A percentile compares a stretch with the other conserved stretches of the same genome.
Evolutionary conservation across 2,888 invertebrate species (phyloP).

Genomic region (Idaea aversata): DNA sequence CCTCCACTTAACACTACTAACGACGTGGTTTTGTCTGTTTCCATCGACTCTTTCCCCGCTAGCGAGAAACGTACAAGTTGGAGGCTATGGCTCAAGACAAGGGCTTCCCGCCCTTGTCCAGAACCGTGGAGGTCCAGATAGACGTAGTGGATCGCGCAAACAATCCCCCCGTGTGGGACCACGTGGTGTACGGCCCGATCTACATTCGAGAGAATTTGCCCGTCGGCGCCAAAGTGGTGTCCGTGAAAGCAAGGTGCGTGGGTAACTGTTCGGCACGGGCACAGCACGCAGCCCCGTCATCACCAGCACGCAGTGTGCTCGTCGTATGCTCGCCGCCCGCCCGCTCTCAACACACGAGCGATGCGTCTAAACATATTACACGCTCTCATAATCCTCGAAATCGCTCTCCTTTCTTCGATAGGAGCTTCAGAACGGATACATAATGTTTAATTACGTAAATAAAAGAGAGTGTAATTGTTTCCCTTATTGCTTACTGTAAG

Average conservation of each 20-base stretch:
- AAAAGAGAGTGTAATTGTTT: constrained; percentile 11
- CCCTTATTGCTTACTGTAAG: constrained; percentile 10
- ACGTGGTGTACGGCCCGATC: constrained; percentile 97
- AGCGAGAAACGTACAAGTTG: constrained; percentile 99
- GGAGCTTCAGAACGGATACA: constrained; percentile 3
- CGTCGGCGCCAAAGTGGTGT: constrained; percentile 98
- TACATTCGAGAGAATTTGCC: constrained; percentile 98
- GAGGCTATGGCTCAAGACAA: constrained; percentile 99
- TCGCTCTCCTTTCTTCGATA: constrained; percentile 4
- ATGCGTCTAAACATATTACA: constrained; percentile 6
- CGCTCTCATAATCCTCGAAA: neutral
- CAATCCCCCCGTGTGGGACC: constrained; percentile 98
- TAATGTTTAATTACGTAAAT: neutral
- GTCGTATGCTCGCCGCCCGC: constrained; percentile 35
- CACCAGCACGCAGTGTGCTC: constrained; percentile 71
- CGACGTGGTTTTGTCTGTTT: constrained; percentile 85
- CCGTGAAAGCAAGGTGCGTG: constrained; percentile 99
- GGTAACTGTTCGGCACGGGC: constrained; percentile 78
- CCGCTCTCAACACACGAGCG: constrained; percentile 13
- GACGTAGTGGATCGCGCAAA: constrained; percentile 98
- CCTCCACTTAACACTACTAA: constrained; percentile 82
- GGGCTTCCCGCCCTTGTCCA: constrained; percentile 96
- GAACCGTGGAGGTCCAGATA: constrained; percentile 98
- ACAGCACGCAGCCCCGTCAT: constrained; percentile 82
- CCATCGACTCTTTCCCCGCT: constrained; percentile 82